Base-by-base conservation (phyloP, 1,140 invertebrate genomes). In the Sarcophaga peregrina region DNA sequence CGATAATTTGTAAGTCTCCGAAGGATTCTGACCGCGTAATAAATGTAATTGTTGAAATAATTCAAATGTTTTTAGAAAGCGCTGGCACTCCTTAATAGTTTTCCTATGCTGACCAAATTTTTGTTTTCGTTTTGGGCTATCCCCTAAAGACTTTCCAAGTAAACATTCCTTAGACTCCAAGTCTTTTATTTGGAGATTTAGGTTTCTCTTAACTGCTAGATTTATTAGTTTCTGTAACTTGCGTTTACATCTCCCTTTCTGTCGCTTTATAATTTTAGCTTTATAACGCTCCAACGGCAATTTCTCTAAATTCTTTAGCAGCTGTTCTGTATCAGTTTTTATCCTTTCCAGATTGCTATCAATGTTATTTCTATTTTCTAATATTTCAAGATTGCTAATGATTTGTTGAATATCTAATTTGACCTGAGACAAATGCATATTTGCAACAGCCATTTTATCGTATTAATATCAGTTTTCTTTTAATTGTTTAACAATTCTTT, bases 61-160 rank as follows among this genome's bases (percentile, higher is more conserved):
- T 25, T 89, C 85, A 58, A 89, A 86, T 1, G 83, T 86, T 5
- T 84, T 47, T 17, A 89, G 62, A 62, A 87, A 85, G 2, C 83
- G 85, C 9, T 82, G 83, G 8, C 87, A 85, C 82, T 88, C 85
- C 20, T 85, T 68, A 5, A 80, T 76, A 68, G 17, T 83, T 52
- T 54, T 25, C 7, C 73, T 54, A 13, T 72, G 83, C 37, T 54
- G 25, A 58, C 81, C 78, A n/a, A 17, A 13, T 72, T 78, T 82
- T 7, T 15, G 50, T 72, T 17, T 15, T 9, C 11, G 25, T 45
- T 78, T 6, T 20, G 17, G 62, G 62, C 62, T 72, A 1, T 20
- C 62, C 10, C 17, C 9, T 72, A 25, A n/a, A 17, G 15, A n/a
- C 9, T 62, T 17, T n/a, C 10, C 25, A 37, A 37, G 1, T 37